Evolutionary conservation across 2,888 invertebrate genomes (phyloP).

Genomic region (Athrips mouffetella): DNA sequence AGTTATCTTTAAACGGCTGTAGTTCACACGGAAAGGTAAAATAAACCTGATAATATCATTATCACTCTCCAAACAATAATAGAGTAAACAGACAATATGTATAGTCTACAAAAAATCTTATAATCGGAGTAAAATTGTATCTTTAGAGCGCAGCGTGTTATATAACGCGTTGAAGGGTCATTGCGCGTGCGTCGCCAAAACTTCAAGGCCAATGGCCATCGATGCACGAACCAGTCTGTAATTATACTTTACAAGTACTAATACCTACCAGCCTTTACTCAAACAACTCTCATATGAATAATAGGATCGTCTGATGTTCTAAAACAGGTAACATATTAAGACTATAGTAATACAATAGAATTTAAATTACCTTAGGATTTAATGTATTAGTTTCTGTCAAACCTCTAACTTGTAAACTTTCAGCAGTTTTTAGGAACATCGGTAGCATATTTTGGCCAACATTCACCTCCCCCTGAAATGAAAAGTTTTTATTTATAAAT

Average conservation of each 20-base stretch:
- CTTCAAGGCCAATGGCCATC: constrained; percentile 32
- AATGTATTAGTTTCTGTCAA: constrained; percentile 90
- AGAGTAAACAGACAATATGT: too few relatives aligned
- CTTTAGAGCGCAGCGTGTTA: neutral
- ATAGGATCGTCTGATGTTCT: too few relatives aligned
- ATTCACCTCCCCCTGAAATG: constrained; percentile 86
- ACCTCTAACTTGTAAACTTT: constrained; percentile 92
- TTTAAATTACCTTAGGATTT: constrained; percentile 71
- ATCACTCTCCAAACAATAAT: neutral
- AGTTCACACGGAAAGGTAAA: too few relatives aligned
- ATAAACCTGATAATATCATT: too few relatives aligned
- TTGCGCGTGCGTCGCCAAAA: constrained; percentile 33
- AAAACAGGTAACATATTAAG: too few relatives aligned
- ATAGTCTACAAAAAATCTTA: neutral
- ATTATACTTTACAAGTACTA: neutral
- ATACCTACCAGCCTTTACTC: neutral
- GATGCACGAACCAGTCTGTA: neutral
- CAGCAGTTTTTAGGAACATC: constrained; percentile 94
- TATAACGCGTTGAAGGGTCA: constrained; percentile 27
- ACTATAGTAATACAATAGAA: neutral
- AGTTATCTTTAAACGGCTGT: too few relatives aligned
- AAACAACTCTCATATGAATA: neutral
- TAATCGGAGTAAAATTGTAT: neutral
- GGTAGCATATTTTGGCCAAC: constrained; percentile 94
- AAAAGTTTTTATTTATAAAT: neutral